Evolutionary conservation across 2,797 vertebrate species (phyloP), one percentile per base, ranked within the genome.

Genomic region (Helicolenus hilgendorfi): DNA sequence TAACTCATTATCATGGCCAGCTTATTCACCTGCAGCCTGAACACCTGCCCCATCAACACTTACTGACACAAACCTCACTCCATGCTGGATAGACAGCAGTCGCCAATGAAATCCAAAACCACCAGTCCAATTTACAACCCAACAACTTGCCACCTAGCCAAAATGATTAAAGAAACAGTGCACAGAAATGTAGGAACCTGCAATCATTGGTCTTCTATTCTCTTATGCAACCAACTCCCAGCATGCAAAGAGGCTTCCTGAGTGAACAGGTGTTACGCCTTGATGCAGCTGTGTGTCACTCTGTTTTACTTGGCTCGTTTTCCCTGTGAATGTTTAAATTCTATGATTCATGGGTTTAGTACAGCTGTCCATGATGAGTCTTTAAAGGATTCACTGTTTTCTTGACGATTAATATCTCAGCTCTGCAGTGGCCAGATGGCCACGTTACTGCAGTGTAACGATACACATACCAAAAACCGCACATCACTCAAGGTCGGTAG

Each of bases 1-100:
- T 67, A 83, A 71, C 69, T 81, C 59, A 33, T 83, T 62, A 80
- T 58, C 45, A 58, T 3, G n/a, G 81, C 84, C 71, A 77, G 24
- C 55, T 65, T 85, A 79, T 87, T 92, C 85, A 88, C 87, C 86
- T 91, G 79, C 90, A 84, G 91, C 83, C 72, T 83, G 38, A 77
- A 78, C 87, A 93, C 86, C 88, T 91, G 81, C 78, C 92, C 78
- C 78, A 83, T 71, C 64, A 74, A 63, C 71, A 77, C 80, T 78
- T 33, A 49, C 65, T 92, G 83, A 81, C 84, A 71, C 56, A 68
- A 49, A 68, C 33, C 63, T 73, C 5, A 2, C 41, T 81, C 60
- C 71, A 22, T 70, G 68, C 69, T 81, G 85, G 69, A 88, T 78
- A 56, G 55, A 82, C 14, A 7, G 55, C 65, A 35, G 63, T 85